These are phyloP conservation scores for Scrobipalpa costella DNA, from an alignment of 2,888 invertebrate genomes.

Conservation along the genomic window DNA sequence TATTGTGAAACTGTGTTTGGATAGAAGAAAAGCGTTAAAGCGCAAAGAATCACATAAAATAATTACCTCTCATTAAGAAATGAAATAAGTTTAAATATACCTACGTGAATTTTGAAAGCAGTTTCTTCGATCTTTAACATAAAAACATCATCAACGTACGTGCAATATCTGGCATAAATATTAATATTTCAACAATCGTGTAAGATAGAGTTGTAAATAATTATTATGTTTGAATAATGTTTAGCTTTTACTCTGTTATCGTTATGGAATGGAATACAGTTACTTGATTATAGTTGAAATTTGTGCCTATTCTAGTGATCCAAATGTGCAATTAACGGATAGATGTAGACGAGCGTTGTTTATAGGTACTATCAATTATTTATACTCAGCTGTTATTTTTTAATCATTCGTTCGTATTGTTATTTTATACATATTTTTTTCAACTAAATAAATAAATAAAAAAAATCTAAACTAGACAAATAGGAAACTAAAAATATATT, in stretches of 20 bases:
- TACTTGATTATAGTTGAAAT: slow-evolving; percentile 2
- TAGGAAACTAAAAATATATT: no score
- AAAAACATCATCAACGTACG: neutral
- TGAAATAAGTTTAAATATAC: no score
- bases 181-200: neutral
- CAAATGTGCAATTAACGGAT: slow-evolving; percentile 23
- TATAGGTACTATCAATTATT: neutral
- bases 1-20: no score
- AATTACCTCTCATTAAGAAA: no score
- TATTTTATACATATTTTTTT: no score
- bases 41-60: no score
- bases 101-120: no score
- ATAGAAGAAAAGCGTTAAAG: no score
- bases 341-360: slow-evolving; percentile 4
- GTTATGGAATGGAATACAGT: slow-evolving; percentile 11
- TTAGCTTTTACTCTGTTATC: slow-evolving; percentile 17
- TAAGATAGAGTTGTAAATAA: slow-evolving; percentile 18
- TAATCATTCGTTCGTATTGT: neutral
- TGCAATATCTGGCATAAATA: neutral
- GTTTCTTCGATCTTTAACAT: no score
- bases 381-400: neutral
- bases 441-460: neutral
- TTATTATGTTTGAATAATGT: slow-evolving; percentile 14
- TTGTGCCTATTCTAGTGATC: slow-evolving; percentile 23
- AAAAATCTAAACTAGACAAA: no score